Conservation (phyloP, 2,797 vertebrate species). For the Centroberyx gerrardi region DNA sequence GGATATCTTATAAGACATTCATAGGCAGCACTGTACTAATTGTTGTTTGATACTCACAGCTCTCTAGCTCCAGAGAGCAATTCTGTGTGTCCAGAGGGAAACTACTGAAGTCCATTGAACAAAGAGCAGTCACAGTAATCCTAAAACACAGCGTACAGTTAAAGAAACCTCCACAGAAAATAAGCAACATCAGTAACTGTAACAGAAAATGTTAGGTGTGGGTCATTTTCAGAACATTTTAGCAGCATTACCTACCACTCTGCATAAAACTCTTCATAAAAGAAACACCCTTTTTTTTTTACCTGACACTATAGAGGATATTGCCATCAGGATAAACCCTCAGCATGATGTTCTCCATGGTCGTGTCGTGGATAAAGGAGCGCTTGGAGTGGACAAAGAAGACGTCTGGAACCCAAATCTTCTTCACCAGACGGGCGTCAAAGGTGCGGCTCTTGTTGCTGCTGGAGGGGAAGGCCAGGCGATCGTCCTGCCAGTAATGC, state of each 20-base stretch:
- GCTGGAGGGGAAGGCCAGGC: slow-evolving; percentile 92
- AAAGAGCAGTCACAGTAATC: slow-evolving; percentile 94
- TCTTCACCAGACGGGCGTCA: slow-evolving; percentile 92
- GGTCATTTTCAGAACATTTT: not conserved
- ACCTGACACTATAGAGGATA: slow-evolving; percentile 94
- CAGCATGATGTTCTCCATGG: slow-evolving; percentile 94
- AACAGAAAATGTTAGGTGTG: not conserved
- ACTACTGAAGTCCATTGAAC: slow-evolving; percentile 95
- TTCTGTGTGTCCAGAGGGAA: slow-evolving; percentile 96
- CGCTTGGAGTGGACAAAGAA: slow-evolving; percentile 96
- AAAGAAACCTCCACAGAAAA: slow-evolving; percentile 29
- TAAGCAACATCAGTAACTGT: slow-evolving; percentile 10
- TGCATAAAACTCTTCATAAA: not conserved
- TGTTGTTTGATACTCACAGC: slow-evolving; percentile 89
- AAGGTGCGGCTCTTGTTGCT: slow-evolving; percentile 95
- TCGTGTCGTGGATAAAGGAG: slow-evolving; percentile 95
- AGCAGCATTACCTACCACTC: not conserved
- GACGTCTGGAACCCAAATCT: slow-evolving; percentile 96
- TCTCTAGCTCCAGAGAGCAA: slow-evolving; percentile 95
- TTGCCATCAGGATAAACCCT: slow-evolving; percentile 91
- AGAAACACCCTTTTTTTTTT: slow-evolving; percentile 24
- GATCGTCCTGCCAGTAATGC: slow-evolving; percentile 96
- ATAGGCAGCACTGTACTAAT: not conserved
- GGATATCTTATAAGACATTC: slow-evolving; percentile 4
- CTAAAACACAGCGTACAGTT: slow-evolving; percentile 79